Base-by-base conservation (phyloP, 2,888 invertebrate genomes). In the Sphinx pinastri region DNA sequence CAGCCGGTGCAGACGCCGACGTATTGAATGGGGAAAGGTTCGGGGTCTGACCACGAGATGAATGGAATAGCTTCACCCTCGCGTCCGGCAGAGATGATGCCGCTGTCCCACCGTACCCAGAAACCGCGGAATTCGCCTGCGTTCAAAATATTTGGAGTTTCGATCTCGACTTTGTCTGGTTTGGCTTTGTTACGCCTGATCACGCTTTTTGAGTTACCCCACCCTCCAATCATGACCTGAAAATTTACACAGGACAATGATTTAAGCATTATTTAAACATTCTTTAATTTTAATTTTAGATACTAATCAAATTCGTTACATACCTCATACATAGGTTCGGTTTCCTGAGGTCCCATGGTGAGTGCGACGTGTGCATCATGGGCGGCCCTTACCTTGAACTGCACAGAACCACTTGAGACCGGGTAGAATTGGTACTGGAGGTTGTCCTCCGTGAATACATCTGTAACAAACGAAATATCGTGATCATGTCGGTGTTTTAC, bases 281-380 rank as follows among this genome's bases (percentile, higher is more conserved):
- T 6, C 13, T 49, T 63, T 49, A 11, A 16, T 16, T 47, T 7
- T 63, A 45, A 47, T 47, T 11, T 19, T 7, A 38, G 8, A 12
- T 19, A 13, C 13, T 12, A 63, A 63, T 13, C 19, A 6, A 16
- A 19, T 6, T 47, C 4, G 13, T 49, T 16, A 38, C 16, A 47
- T 83, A 96, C 96, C 95, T 98, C 98, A 85, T 96, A 96, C 94
- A 98, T 97, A 31, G 97, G 98, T 68, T 96, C 96, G 11, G 95
- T 90, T 77, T 97, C 97, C 63, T 94, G 91, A 3, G 97, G 96
- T 0, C 95, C 95, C 70, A 95, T 93, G 13, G 97, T 96, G 13
- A 98, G 95, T 0, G 97, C 97, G 78, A 98, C 83, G 86, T 98
- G 98, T 12, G 98, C 98, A 92, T 98, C 98, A 83, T 98, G 96